Evolutionary conservation across 1,140 invertebrate species (phyloP), one percentile per base, ranked within the genome.

Genomic region (Agrilus planipennis): DNA sequence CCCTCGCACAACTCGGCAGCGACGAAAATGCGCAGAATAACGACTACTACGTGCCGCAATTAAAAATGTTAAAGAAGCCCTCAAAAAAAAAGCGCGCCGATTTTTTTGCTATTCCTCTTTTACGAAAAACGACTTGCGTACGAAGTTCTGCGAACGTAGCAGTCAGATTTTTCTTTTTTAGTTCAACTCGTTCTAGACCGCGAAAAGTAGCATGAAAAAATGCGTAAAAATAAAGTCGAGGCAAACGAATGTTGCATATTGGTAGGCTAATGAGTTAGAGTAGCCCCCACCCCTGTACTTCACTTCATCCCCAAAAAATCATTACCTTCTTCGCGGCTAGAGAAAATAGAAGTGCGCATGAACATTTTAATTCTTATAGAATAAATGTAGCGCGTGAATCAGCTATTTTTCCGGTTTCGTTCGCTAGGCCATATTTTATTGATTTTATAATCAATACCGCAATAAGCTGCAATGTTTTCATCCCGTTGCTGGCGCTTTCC

Each of bases 361-460:
- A 57, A 60, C 57, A 58, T 60, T 58, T 60, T 60, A 60, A 60
- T 60, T 60, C 56, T 52, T 44, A 47, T 32, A 47, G 40, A 45
- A 44, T 50, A 47, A 46, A 50, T 50, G 47, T 45, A 38, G 44
- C 37, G 49, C 53, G 52, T 51, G 56, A 55, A 58, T 55, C 54
- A 53, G 53, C 54, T 53, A 57, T 58, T 58, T 58, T 58, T 54
- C 56, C 49, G 47, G 50, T 58, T 56, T 55, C 52, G 47, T 52
- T 54, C 48, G 46, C 43, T 45, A 35, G 55, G 56, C 58, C 58
- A 62, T 62, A 62, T 62, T 62, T 62, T 62, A 62, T 62, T 60
- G 60, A 62, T 62, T 62, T 58, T 62, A 62, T 62, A 62, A 62
- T 62, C 60, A 62, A 62, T 62, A 62, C 57, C 60, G 60, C 58